These are phyloP conservation scores for Adelges cooleyi DNA, from an alignment of 1,140 invertebrate species.

Conservation along the genomic window DNA sequence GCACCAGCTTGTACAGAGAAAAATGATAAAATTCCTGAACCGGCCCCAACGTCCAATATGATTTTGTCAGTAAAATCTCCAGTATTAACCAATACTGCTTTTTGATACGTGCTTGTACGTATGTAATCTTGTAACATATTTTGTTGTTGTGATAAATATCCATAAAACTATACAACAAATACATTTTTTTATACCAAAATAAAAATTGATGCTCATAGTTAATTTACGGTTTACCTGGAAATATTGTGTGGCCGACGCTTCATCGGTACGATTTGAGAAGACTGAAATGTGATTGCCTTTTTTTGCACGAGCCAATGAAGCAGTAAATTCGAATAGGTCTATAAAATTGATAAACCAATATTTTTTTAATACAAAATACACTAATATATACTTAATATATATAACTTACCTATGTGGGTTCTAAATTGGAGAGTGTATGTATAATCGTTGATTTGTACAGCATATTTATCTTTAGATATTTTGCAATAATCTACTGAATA, in stretches of 20 bases:
- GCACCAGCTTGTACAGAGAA: conserved; percentile 97
- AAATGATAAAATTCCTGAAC: conserved; percentile 95
- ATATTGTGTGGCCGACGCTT: conserved; percentile 94
- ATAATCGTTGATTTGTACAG: background rate
- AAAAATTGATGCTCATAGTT: background rate
- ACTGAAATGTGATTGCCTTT: conserved; percentile 12
- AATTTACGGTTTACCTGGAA: conserved; percentile 53
- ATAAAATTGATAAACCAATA: background rate
- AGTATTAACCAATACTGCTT: conserved; percentile 87
- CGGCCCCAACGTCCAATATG: conserved; percentile 92
- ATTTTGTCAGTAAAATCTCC: conserved; percentile 87
- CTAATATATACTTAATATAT: background rate
- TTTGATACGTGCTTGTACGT: conserved; percentile 94
- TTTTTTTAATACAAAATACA: background rate
- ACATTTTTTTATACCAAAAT: conserved; percentile 14
- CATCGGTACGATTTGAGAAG: conserved; percentile 92
- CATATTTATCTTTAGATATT: conserved; percentile 6
- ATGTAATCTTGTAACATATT: conserved; percentile 99
- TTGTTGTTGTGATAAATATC: conserved; percentile 97
- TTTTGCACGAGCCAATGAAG: background rate
- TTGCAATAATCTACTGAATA: conserved; percentile 14
- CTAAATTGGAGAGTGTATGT: conserved; percentile 9
- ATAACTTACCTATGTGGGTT: conserved; percentile 1
- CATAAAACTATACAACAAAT: conserved; percentile 76
- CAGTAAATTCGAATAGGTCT: conserved; percentile 10